Evolutionary conservation across 2,888 invertebrate species (phyloP), one percentile per base, ranked within the genome.

Genomic region (Dolomedes plantarius): DNA sequence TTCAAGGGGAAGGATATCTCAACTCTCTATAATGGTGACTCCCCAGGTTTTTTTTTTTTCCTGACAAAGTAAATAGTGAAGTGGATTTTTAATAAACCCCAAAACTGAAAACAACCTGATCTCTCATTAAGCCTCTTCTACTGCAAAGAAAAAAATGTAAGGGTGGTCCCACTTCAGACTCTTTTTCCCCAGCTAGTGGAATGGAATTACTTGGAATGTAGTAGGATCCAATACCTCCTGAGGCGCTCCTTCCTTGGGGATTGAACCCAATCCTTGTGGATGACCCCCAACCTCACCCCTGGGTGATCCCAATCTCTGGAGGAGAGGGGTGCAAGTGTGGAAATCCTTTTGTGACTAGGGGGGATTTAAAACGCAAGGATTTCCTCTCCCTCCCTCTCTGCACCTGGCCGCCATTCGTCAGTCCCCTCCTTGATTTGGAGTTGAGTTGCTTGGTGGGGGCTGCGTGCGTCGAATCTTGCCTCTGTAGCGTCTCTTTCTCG

Each of bases 301-400:
- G 67, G 67, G 19, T 67, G 67, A 67, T 67, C 36, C 67, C 67
- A 67, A 67, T 67, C 67, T 67, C 19, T 32, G 56, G 39, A 31
- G 27, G 39, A 64, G 13, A 46, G 50, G 32, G 50, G 39, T 39
- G 50, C 16, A 29, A 39, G 32, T 28, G 32, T 41, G 46, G 23
- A 23, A 50, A 41, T 65, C 50, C 29, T 50, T 76, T 76, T 68
- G 76, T 67, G 76, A 50, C 76, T 65, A 23, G 16, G 67, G 76
- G 76, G 28, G 65, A 29, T 67, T 67, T 31, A 32, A 29, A 41
- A 67, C 28, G 31, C 65, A 39, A 65, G 65, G 46, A 65, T 64
- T 65, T 28, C 39, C n/a, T 28, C 72, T 28, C 74, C 76, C 68
- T 50, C 75, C 29, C 28, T 29, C 39, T 23, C 46, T 19, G 19